Evolutionary conservation across 1,140 invertebrate species (phyloP), one percentile per base, ranked within the genome.

Genomic region (Papilio polyxenes): DNA sequence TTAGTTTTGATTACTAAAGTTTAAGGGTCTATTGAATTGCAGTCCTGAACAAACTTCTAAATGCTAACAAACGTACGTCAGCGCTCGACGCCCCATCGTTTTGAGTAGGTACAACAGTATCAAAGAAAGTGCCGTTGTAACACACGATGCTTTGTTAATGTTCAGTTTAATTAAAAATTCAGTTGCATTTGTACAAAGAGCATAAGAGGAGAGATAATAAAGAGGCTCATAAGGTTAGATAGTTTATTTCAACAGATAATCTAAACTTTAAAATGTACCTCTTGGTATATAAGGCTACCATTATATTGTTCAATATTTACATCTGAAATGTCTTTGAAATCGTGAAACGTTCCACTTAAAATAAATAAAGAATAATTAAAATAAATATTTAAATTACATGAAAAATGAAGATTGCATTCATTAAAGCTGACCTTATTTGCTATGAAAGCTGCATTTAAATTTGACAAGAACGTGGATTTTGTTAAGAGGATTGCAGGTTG

Each of bases 401-500:
- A 37, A 72, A 37, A 72, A 72, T 72, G 13, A 4, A 72, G 31
- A 37, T 37, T 40, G 65, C 23, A 37, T 37, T 72, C 15, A 72
- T 72, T 72, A 72, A 72, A 40, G 65, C 65, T 72, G 65, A 37
- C 31, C 65, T 72, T 72, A 72, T 72, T 65, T 37, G 37, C 23
- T 37, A 17, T 15, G 65, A 72, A 72, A 72, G 65, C 65, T 72
- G 65, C 65, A 72, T 72, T 72, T 72, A 72, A 72, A 72, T 72
- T 72, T 37, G 23, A 65, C 65, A 40, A 23, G 56, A 59, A 20
- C 59, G 31, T 72, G 65, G 65, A 72, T 72, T 72, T 72, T 37
- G 65, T 72, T 72, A 72, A 72, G 31, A 72, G 65, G 65, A 72
- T 72, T 72, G 23, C 11, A 37, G 65, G 65, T 72, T 72, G 65